Conservation (phyloP, 2,113 vertebrate species). For the Terrapene triunguis region DNA sequence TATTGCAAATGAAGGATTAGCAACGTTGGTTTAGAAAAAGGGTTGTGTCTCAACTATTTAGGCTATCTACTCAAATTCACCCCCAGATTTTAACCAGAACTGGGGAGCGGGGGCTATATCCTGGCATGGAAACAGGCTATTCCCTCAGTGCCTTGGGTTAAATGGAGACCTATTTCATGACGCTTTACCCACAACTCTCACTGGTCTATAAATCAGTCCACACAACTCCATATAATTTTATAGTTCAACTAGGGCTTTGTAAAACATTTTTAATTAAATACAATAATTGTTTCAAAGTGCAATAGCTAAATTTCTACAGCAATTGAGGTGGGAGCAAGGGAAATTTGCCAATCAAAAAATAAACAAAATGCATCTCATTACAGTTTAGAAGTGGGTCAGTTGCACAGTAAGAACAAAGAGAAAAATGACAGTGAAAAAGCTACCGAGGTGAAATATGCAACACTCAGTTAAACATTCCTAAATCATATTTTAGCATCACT, state of each 20-base stretch:
- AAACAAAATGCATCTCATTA: not conserved
- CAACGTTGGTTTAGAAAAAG: not conserved
- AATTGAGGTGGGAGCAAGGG: not conserved
- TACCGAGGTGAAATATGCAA: not conserved
- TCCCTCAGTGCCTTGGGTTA: not conserved
- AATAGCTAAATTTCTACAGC: not conserved
- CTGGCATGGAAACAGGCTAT: not conserved
- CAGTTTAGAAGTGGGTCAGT: not conserved
- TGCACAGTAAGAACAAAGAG: not conserved
- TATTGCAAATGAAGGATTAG: not conserved
- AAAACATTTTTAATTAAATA: not conserved
- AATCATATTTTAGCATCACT: slow-evolving; percentile 7
- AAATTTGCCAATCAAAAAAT: not conserved
- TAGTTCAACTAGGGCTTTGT: not conserved
- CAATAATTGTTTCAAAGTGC: not conserved
- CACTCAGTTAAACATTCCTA: not conserved
- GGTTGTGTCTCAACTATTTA: not conserved
- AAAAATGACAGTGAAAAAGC: not conserved
- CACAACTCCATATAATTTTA: not conserved
- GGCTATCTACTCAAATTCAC: not conserved
- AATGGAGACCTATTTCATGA: not conserved
- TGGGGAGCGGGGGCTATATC: not conserved
- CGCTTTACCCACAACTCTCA: not conserved
- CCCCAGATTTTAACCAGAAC: not conserved
- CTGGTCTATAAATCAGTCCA: not conserved